phyloP scores from a whole-genome alignment of 2,797 vertebrate genomes.

The Pteropus rufus region DNA sequence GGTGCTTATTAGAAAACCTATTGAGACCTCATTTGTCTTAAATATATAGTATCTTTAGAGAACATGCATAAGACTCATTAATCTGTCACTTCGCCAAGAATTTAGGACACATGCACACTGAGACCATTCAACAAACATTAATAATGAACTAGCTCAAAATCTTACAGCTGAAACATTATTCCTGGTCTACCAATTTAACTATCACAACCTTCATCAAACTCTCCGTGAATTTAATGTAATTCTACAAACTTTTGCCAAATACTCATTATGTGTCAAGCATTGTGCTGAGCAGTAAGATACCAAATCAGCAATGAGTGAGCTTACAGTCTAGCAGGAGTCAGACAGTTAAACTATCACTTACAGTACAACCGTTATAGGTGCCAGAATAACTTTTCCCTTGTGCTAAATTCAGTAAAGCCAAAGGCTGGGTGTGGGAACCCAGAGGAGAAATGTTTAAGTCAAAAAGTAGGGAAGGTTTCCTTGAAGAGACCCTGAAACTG shows the following conservation, averaged over 20 bases:
- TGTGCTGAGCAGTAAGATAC: not conserved
- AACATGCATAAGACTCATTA: not conserved
- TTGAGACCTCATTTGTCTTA: not conserved
- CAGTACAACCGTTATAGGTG: not conserved
- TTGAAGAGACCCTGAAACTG: not conserved
- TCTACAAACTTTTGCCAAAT: not conserved
- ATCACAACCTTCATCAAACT: not conserved
- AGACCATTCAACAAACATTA: not conserved
- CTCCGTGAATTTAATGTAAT: not conserved
- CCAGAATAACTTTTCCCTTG: slow-evolving; percentile 79
- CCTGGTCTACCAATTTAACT: slow-evolving; percentile 15
- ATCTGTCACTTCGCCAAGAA: slow-evolving; percentile 19
- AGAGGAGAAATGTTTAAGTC: not conserved
- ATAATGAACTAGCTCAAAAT: not conserved
- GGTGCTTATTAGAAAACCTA: slow-evolving; percentile 14
- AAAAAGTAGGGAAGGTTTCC: not conserved
- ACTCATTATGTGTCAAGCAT: not conserved
- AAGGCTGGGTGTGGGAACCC: slow-evolving; percentile 83
- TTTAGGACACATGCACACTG: not conserved
- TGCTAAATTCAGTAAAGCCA: slow-evolving; percentile 87
- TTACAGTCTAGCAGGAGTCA: not conserved
- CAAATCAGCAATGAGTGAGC: not conserved
- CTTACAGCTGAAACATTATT: not conserved
- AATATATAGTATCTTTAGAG: not conserved
- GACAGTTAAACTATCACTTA: not conserved